Evolutionary conservation across 2,888 invertebrate genomes (phyloP), one percentile per base, ranked within the genome.

Genomic region (Exocentrus adspersus): DNA sequence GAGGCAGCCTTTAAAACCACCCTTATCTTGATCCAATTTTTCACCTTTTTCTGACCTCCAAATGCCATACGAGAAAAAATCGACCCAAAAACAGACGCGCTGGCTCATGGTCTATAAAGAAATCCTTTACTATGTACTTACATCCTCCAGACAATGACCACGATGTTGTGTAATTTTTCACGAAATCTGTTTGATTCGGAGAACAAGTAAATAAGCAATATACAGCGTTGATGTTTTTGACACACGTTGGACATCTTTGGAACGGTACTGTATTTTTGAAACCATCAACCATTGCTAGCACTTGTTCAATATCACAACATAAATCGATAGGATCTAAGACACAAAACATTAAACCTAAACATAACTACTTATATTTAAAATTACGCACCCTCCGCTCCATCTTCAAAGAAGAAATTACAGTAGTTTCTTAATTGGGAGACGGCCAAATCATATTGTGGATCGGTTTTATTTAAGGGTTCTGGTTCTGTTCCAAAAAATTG

Each of bases 131-230:
- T 12, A 37, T 3, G n/a, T 16, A 3, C n/a, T 51, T 48, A 46
- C 37, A 17, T 37, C 12, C 16, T 19, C 21, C 28, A 14, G 16
- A 10, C 16, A 46, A 1, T n/a, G 24, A 14, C 1, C 37, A 19
- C 7, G 48, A 28, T 9, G 3, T 43, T 1, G 58, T 61, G 16
- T 65, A 70, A 30, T 21, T 28, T 6, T 43, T 72, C 42, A 89
- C 76, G 75, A 88, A 92, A 28, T 83, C 77, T 16, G 87, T 85
- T 72, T 97, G 95, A 48, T 90, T 85, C 0, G 91, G 87, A 1
- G 88, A 86, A 80, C 97, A 98, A 3, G 92, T 91, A 81, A 93
- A 86, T 70, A 90, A 88, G 78, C 98, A 98, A 71, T 93, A 90
- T 41, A 91, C 86, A 46, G 87, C 85, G 6, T 88, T 86, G 72